Conservation (phyloP, 2,888 invertebrate genomes). For the Nematopogon swammerdamellus region DNA sequence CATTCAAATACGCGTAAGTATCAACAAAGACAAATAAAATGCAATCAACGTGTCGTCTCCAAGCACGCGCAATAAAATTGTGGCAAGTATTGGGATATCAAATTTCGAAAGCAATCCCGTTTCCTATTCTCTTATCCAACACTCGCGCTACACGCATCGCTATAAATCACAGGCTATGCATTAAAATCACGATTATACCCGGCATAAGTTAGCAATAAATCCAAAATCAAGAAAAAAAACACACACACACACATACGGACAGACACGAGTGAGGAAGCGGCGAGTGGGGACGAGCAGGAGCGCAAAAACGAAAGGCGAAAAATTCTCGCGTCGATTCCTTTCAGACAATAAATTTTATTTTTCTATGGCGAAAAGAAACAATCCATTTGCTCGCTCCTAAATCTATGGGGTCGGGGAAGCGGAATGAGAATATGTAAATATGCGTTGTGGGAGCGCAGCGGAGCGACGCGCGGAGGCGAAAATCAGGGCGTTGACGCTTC, state of each 20-base stretch:
- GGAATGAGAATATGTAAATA: constrained; percentile 35
- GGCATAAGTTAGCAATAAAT: constrained; percentile 51
- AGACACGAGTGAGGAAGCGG: constrained; percentile 17
- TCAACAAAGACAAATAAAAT: no score
- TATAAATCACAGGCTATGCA: constrained; percentile 41
- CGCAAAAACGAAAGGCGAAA: constrained; percentile 20
- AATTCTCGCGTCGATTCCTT: constrained; percentile 20
- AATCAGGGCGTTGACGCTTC: constrained; percentile 7
- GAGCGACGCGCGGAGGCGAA: constrained; percentile 8
- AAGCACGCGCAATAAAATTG: no score
- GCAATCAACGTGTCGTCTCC: no score
- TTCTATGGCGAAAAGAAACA: constrained; percentile 27
- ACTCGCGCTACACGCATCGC: constrained; percentile 19
- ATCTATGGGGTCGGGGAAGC: constrained; percentile 29
- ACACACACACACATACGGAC: background rate
- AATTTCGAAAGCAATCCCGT: constrained; percentile 47
- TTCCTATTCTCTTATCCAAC: constrained; percentile 21
- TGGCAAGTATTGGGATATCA: constrained; percentile 52
- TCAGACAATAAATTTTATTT: constrained; percentile 35
- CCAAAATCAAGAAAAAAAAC: constrained; percentile 31
- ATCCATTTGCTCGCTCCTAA: constrained; percentile 45
- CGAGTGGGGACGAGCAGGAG: constrained; percentile 9
- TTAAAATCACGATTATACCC: constrained; percentile 54
- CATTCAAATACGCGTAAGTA: no score
- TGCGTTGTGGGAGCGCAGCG: constrained; percentile 16